These are phyloP conservation scores for Cactoblastis cactorum DNA, from an alignment of 2,888 invertebrate species.

Conservation along the genomic window DNA sequence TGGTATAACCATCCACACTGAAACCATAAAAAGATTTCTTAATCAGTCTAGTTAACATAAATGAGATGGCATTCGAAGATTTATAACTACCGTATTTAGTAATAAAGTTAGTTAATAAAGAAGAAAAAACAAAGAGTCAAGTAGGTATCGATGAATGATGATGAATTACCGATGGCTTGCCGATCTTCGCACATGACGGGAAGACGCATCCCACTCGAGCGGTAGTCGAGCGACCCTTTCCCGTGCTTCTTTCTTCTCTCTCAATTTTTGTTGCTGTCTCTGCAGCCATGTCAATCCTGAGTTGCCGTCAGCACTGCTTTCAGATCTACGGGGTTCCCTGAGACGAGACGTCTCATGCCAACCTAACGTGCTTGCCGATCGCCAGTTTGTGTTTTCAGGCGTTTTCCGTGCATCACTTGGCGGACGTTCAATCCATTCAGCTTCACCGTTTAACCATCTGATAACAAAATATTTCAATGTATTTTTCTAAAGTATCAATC, in stretches of 20 bases:
- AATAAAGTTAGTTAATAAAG: too few relatives aligned
- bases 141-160: too few relatives aligned
- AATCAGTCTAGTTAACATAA: not conserved
- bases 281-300: conserved; percentile 88
- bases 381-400: conserved; percentile 62
- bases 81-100: too few relatives aligned
- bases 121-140: too few relatives aligned
- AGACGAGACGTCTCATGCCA: conserved; percentile 60
- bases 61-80: too few relatives aligned
- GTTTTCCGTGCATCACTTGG: conserved; percentile 50
- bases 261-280: conserved; percentile 88
- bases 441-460: conserved; percentile 70
- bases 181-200: conserved; percentile 69
- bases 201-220: conserved; percentile 80
- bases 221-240: conserved; percentile 85
- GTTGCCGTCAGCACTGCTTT: conserved; percentile 56
- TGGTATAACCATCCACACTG: conserved; percentile 87
- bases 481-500: not conserved
- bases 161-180: conserved; percentile 74
- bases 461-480: too few relatives aligned
- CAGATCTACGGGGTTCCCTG: conserved; percentile 63
- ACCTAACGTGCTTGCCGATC: conserved; percentile 61
- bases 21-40: conserved; percentile 18
- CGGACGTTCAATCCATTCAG: conserved; percentile 63
- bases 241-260: conserved; percentile 86